These are phyloP conservation scores for Aethina tumida DNA, from an alignment of 1,140 invertebrate species.

Conservation along the genomic window DNA sequence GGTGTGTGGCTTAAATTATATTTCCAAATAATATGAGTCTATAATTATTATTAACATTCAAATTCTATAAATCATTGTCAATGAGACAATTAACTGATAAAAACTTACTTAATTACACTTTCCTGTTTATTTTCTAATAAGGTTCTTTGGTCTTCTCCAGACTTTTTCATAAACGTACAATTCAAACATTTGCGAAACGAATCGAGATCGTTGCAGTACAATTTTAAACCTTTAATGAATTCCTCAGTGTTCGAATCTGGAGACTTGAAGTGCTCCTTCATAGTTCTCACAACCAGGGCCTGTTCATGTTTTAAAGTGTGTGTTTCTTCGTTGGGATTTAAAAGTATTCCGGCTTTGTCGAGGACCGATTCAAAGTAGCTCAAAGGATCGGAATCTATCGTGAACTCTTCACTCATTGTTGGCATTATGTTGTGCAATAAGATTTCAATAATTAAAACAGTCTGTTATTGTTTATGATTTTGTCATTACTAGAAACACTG, in stretches of 20 bases:
- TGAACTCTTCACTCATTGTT: too few relatives aligned
- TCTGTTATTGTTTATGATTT: too few relatives aligned
- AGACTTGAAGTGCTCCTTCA: constrained; percentile 25
- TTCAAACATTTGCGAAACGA: constrained; percentile 33
- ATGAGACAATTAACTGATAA: constrained; percentile 6
- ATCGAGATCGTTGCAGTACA: constrained; percentile 30
- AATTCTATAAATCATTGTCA: background rate
- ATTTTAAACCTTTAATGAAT: constrained; percentile 34
- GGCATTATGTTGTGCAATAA: too few relatives aligned
- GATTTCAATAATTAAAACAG: too few relatives aligned
- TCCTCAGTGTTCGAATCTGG: constrained; percentile 30
- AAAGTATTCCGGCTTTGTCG: constrained; percentile 6
- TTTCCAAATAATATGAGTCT: too few relatives aligned
- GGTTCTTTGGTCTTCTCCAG: constrained; percentile 21
- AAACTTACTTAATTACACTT: constrained; percentile 28
- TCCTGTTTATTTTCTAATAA: constrained; percentile 33
- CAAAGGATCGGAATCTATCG: too few relatives aligned
- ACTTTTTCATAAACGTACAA: constrained; percentile 21
- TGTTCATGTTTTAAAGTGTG: constrained; percentile 28
- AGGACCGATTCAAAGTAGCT: too few relatives aligned
- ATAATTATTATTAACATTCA: background rate
- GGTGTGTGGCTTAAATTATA: too few relatives aligned
- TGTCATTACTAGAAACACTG: too few relatives aligned
- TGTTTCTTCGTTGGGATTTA: constrained; percentile 14
- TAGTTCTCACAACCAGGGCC: constrained; percentile 26